Base-by-base conservation (phyloP, 2,888 invertebrate genomes). In the Drosophila monieri region DNA sequence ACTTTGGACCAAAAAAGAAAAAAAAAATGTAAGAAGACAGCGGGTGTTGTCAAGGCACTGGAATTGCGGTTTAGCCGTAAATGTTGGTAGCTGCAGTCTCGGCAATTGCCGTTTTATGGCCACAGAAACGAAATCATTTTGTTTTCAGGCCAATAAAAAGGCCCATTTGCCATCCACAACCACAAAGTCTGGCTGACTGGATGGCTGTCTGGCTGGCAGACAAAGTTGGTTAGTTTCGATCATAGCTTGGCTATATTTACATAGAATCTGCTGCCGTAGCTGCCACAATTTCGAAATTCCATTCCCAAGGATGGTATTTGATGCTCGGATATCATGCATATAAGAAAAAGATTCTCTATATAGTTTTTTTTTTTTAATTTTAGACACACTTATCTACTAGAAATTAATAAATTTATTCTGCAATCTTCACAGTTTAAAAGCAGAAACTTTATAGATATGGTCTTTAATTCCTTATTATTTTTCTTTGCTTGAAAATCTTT, bases 21-120 rank as follows among this genome's bases (percentile, higher is more conserved):
- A 35, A 35, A 43, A 21, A 21, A 10, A 43, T 1, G n/a, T 6
- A 35, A 6, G 35, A 52, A 53, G 57, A 86, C 80, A 81, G 81
- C 81, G 81, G 81, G 81, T 88, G 81, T 80, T 88, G 70, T 88
- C 81, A 84, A 84, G 65, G 68, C 65, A 68, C 64, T 72, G 61
- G 70, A 88, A 68, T 84, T 73, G 72, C 53, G 55, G 46, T 59
- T 48, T 35, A 58, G 67, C 59, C 57, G 41, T 48, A 48, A 35
- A 41, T 52, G 47, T 74, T 64, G 55, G 62, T 46, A 65, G 74
- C 48, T 14, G 51, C 44, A 76, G 51, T 55, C 62, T 43, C 35
- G 56, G 58, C 52, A 84, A 59, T 48, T 73, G 78, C 32, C 75
- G 47, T 48, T 77, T 87, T 78, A 85, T 54, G 67, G 54, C 56